Conservation (phyloP, 2,888 invertebrate genomes). For the Uloborus plumipes region DNA sequence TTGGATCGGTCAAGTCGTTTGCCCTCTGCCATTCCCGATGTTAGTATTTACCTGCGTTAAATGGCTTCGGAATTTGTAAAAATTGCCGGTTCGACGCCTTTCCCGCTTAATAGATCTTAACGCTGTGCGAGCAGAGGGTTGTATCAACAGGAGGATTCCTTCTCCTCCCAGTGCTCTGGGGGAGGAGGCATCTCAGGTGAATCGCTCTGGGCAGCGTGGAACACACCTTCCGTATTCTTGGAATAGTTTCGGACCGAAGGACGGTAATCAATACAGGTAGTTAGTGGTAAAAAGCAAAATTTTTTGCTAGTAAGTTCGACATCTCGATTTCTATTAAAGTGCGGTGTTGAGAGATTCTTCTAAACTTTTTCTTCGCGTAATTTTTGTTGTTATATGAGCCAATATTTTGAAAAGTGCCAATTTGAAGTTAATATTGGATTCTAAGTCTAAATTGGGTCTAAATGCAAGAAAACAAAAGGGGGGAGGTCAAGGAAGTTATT, state of each 20-base stretch:
- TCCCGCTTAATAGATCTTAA: slow-evolving; percentile 56
- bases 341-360: too few species aligned
- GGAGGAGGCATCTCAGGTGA: slow-evolving; percentile 33
- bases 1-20: slow-evolving; percentile 52
- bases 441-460: too few species aligned
- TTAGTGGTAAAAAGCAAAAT: too few species aligned
- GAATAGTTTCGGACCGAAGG: neutral
- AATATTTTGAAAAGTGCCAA: too few species aligned
- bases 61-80: slow-evolving; percentile 58
- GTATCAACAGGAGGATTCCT: neutral
- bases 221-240: slow-evolving; percentile 33
- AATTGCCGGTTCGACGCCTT: slow-evolving; percentile 40
- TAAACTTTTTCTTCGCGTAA: too few species aligned
- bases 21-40: slow-evolving; percentile 33
- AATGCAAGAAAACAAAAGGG: too few species aligned
- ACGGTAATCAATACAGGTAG: too few species aligned
- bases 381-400: too few species aligned
- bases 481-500: too few species aligned
- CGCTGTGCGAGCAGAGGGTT: slow-evolving; percentile 6
- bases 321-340: too few species aligned
- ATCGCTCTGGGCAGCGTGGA: slow-evolving; percentile 27
- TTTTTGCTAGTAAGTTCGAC: too few species aligned
- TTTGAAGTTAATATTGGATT: too few species aligned
- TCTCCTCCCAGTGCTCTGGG: slow-evolving; percentile 8
- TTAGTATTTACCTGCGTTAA: slow-evolving; percentile 49